Percentiles rank a stretch among this genome's conserved stretches.
These are phyloP conservation scores for Harpegnathos saltator DNA, from an alignment of 1,140 invertebrate genomes.

Conservation along the genomic window DNA sequence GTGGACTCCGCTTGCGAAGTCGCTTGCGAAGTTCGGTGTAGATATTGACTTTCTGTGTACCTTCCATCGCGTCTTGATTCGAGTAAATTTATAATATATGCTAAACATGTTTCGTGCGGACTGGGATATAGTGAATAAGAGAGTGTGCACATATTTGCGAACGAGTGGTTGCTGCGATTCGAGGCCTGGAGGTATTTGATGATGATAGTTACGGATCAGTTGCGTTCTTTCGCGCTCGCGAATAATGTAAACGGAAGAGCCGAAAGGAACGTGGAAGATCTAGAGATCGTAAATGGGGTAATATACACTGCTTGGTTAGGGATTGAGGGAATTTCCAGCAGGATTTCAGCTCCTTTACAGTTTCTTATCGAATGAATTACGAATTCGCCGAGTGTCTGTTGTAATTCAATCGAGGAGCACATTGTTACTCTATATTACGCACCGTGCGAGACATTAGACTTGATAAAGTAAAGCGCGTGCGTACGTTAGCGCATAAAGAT, in stretches of 20 bases:
- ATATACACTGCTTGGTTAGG: constrained; percentile 3
- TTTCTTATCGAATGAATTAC: constrained; percentile 32
- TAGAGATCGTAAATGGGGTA: not conserved
- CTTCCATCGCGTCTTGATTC: too few species aligned
- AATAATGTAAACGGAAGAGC: constrained; percentile 11
- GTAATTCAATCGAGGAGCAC: not conserved
- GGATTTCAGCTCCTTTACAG: constrained; percentile 11
- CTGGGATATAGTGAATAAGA: not conserved
- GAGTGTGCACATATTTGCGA: not conserved
- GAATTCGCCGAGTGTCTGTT: not conserved
- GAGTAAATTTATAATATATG: not conserved
- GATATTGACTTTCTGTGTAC: too few species aligned
- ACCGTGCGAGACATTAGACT: not conserved
- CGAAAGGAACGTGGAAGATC: not conserved
- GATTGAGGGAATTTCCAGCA: constrained; percentile 20
- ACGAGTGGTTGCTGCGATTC: not conserved
- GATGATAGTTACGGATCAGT: not conserved
- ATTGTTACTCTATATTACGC: constrained; percentile 13
- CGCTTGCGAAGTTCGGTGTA: too few species aligned
- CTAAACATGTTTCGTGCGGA: not conserved
- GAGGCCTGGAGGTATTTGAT: not conserved
- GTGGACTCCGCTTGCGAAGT: too few species aligned
- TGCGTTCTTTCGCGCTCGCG: not conserved
- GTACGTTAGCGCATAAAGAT: not conserved
- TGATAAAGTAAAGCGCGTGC: not conserved